phyloP scores from a whole-genome alignment of 2,888 invertebrate species.

The Clistopyga incitator region DNA sequence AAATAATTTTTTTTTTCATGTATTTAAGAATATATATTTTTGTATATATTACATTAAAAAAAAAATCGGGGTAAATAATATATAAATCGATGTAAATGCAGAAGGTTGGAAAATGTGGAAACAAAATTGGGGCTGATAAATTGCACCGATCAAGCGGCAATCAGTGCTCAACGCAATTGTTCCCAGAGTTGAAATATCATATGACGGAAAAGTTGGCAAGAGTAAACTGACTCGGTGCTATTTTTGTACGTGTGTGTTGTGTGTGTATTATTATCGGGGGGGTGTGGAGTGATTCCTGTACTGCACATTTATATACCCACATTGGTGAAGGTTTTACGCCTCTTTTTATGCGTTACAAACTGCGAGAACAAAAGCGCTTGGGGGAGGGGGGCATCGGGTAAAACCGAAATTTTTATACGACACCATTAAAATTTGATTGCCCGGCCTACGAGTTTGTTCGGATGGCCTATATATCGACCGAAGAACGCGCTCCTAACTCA shows the following conservation, averaged over 20 bases:
- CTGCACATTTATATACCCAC: neutral
- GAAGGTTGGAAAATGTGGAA: neutral
- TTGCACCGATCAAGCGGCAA: slow-evolving; percentile 4
- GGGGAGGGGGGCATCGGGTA: slow-evolving; percentile 5
- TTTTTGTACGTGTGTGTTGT: neutral
- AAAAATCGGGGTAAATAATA: too few relatives aligned
- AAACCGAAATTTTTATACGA: slow-evolving; percentile 27
- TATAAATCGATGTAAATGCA: neutral
- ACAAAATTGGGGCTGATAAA: neutral
- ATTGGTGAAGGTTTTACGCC: slow-evolving; percentile 4
- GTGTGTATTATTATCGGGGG: too few relatives aligned
- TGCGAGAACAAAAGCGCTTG: slow-evolving; percentile 21
- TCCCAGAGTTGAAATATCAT: neutral
- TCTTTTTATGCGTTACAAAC: slow-evolving; percentile 39
- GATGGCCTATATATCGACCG: neutral
- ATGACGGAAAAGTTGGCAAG: neutral
- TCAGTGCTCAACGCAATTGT: slow-evolving; percentile 1
- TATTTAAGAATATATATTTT: too few relatives aligned
- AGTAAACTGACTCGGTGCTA: slow-evolving; percentile 19
- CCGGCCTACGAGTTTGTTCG: neutral
- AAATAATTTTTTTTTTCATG: too few relatives aligned
- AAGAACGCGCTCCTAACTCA: slow-evolving; percentile 10
- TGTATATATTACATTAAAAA: too few relatives aligned
- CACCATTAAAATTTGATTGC: slow-evolving; percentile 45
- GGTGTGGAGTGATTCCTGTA: neutral